These are phyloP conservation scores for Liposcelis brunnea DNA, from an alignment of 2,888 invertebrate genomes.

Conservation along the genomic window DNA sequence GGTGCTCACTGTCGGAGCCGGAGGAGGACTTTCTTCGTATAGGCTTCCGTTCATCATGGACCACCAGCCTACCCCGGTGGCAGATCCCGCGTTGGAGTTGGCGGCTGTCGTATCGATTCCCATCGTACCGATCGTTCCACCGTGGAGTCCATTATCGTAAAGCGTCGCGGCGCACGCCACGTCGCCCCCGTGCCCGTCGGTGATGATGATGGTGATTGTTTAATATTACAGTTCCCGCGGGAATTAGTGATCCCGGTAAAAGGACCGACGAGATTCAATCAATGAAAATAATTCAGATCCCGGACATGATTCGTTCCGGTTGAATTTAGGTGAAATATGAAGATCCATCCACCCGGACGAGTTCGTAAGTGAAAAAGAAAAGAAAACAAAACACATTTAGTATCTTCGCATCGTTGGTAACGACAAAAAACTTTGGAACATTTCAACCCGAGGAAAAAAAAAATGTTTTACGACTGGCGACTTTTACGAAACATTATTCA, in stretches of 20 bases:
- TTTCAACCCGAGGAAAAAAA: too few species aligned
- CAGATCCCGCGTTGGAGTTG: constrained; percentile 68
- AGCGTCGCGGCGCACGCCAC: constrained; percentile 56
- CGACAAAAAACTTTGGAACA: too few species aligned
- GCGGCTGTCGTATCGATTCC: constrained; percentile 30
- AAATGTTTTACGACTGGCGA: too few species aligned
- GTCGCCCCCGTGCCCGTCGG: constrained; percentile 61
- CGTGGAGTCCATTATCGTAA: constrained; percentile 58
- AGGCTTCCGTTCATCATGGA: constrained; percentile 70
- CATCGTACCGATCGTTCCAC: constrained; percentile 50
- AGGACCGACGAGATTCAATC: too few species aligned
- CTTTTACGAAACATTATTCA: too few species aligned
- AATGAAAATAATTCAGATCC: too few species aligned
- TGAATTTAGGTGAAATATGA: constrained; percentile 21
- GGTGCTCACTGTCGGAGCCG: constrained; percentile 21
- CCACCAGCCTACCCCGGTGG: constrained; percentile 73
- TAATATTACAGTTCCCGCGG: too few species aligned
- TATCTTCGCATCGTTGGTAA: too few species aligned
- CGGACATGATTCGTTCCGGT: too few species aligned
- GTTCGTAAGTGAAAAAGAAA: constrained; percentile 16
- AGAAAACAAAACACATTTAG: constrained; percentile 16
- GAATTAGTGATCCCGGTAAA: too few species aligned
- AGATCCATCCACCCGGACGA: constrained; percentile 11
- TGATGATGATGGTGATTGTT: constrained; percentile 41
- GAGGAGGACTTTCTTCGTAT: constrained; percentile 51